These are phyloP conservation scores for Sylvilagus bachmani DNA, from an alignment of 2,113 vertebrate genomes.

Conservation along the genomic window DNA sequence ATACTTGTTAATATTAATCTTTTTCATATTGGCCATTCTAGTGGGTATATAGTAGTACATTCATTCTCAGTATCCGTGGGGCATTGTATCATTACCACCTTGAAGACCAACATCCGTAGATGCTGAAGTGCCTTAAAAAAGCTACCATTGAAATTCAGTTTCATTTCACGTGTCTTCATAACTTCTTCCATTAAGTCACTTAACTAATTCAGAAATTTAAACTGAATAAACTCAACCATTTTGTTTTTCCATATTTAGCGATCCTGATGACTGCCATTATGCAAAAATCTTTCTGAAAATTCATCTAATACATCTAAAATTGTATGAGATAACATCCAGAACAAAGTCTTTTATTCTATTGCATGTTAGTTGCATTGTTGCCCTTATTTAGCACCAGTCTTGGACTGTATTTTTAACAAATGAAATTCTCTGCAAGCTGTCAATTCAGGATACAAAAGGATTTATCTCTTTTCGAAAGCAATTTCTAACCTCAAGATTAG, in stretches of 20 bases:
- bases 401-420: conserved; percentile 18
- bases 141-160: background rate
- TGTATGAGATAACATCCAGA: background rate
- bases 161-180: background rate
- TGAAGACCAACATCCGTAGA: too few species aligned
- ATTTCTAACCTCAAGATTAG: conserved; percentile 41
- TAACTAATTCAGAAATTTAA: background rate
- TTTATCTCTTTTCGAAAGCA: conserved; percentile 60
- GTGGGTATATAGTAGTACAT: too few species aligned
- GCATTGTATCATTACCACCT: too few species aligned
- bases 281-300: background rate
- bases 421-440: conserved; percentile 45
- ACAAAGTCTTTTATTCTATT: background rate
- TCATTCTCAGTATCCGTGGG: too few species aligned
- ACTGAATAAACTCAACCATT: background rate
- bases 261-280: background rate
- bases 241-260: background rate
- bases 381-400: background rate
- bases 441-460: background rate
- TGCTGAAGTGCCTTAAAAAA: background rate
- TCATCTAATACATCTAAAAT: background rate
- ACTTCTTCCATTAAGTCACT: background rate
- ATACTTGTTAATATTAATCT: background rate
- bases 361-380: background rate
- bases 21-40: background rate